phyloP scores from a whole-genome alignment of 2,888 invertebrate species.

The Philaethria dido region DNA sequence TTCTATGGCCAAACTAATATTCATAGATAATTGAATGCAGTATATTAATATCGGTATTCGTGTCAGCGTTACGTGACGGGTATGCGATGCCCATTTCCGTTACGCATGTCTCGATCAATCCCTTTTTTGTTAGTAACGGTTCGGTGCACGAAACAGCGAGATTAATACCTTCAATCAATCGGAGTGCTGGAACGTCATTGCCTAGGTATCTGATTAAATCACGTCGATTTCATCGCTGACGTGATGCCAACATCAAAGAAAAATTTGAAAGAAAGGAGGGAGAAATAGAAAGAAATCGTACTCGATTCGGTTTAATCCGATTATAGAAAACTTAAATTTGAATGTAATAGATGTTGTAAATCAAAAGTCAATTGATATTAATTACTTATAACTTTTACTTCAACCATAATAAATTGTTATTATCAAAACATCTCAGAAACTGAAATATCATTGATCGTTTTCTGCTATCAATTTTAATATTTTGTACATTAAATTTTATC shows the following conservation, averaged over 20 bases:
- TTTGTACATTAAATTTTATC: conserved; percentile 9
- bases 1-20: conserved; percentile 60
- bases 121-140: conserved; percentile 82
- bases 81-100: conserved; percentile 77
- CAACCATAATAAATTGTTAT: not conserved
- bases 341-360: not conserved
- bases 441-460: conserved; percentile 7
- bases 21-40: conserved; percentile 70
- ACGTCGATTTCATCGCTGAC: conserved; percentile 72
- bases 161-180: conserved; percentile 80
- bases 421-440: conserved; percentile 3
- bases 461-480: not conserved
- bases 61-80: conserved; percentile 75
- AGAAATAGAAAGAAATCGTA: conserved; percentile 67
- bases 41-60: conserved; percentile 74
- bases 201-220: conserved; percentile 78
- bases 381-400: not conserved
- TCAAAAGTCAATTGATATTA: not conserved
- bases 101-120: conserved; percentile 75
- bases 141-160: conserved; percentile 74
- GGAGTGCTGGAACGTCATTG: conserved; percentile 71
- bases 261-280: conserved; percentile 69
- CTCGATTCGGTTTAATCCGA: conserved; percentile 56
- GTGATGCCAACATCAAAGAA: conserved; percentile 45
- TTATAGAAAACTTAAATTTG: conserved; percentile 1